A percentile compares a stretch with the other conserved stretches of the same genome.
phyloP scores from a whole-genome alignment of 2,113 vertebrate species.

The Myotis davidii region DNA sequence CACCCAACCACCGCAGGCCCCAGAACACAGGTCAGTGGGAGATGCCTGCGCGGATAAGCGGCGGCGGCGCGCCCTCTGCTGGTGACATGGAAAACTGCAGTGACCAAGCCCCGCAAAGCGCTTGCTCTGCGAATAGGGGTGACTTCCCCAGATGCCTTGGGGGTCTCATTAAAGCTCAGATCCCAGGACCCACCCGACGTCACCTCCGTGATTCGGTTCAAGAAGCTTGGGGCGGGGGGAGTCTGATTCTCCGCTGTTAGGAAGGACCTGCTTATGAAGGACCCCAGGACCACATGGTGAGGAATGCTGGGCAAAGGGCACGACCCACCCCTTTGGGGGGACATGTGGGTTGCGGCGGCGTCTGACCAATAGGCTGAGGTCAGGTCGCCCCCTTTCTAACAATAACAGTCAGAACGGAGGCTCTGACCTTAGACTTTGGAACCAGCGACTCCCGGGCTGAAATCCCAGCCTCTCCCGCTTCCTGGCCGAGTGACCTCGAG shows the following conservation, averaged over 20 bases:
- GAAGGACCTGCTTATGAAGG: not conserved
- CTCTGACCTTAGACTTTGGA: not conserved
- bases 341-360: no score
- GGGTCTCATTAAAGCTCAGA: not conserved
- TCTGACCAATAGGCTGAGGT: not conserved
- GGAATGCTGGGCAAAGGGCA: not conserved
- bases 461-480: not conserved
- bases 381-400: not conserved
- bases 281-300: not conserved
- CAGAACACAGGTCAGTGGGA: not conserved
- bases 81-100: not conserved
- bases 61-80: not conserved
- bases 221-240: not conserved
- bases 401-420: not conserved
- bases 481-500: not conserved
- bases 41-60: rapidly evolving
- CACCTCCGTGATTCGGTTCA: not conserved
- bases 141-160: not conserved
- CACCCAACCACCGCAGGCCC: not conserved
- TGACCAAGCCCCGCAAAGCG: rapidly evolving
- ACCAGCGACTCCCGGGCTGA: not conserved
- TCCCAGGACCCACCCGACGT: not conserved
- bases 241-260: not conserved
- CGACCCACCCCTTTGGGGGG: no score
- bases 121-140: rapidly evolving